Conservation (phyloP, 2,113 vertebrate species). For the Otolemur garnettii region DNA sequence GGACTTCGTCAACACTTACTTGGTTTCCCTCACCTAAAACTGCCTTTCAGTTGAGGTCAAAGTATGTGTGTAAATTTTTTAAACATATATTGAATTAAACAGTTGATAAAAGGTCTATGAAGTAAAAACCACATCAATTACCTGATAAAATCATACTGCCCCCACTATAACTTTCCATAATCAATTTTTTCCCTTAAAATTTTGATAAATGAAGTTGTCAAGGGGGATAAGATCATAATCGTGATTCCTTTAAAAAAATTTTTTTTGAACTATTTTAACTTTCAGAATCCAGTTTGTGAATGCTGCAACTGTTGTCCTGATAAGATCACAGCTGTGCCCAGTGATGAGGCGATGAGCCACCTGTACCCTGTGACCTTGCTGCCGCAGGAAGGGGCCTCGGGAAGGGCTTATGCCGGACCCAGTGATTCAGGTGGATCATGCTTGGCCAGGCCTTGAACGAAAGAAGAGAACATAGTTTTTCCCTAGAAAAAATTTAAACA, state of each 20-base stretch:
- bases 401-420: background rate
- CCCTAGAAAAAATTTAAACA: background rate
- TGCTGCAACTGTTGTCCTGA: conserved; percentile 80
- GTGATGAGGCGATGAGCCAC: conserved; percentile 77
- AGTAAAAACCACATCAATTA: conserved; percentile 60
- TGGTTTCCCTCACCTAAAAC: background rate
- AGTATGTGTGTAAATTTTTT: background rate
- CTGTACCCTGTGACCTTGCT: conserved; percentile 22
- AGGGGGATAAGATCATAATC: conserved; percentile 86
- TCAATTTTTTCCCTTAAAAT: conserved; percentile 87
- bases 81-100: conserved; percentile 59
- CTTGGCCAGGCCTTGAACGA: rapidly evolving
- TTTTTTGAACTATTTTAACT: conserved; percentile 85
- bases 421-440: background rate
- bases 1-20: background rate
- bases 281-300: conserved; percentile 85
- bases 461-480: background rate
- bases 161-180: conserved; percentile 85
- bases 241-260: conserved; percentile 67
- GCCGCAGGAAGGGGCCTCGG: background rate
- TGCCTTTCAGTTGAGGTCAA: background rate
- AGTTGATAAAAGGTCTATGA: conserved; percentile 47
- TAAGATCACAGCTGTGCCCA: conserved; percentile 73
- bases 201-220: conserved; percentile 89
- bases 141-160: conserved; percentile 56